Conservation (phyloP, 1,140 invertebrate species). For the Nasonia longicornis region DNA sequence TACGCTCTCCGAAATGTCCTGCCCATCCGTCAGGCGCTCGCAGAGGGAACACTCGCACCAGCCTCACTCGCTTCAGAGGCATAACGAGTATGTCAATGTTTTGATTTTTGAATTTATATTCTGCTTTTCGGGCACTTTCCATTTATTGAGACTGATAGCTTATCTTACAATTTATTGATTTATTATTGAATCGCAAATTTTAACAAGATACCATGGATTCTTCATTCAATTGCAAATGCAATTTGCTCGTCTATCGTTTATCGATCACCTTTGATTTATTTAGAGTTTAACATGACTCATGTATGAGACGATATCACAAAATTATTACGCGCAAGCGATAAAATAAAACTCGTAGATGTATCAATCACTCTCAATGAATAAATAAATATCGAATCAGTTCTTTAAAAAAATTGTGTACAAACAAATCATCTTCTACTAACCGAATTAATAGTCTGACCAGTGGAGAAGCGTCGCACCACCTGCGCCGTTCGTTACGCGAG, state of each 20-base stretch:
- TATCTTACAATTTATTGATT: neutral
- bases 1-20: constrained; percentile 56
- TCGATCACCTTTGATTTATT: too few relatives aligned
- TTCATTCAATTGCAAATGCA: too few relatives aligned
- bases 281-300: too few relatives aligned
- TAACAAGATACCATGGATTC: too few relatives aligned
- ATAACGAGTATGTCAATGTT: constrained; percentile 57
- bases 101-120: neutral
- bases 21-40: constrained; percentile 50
- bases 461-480: constrained; percentile 39
- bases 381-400: too few relatives aligned
- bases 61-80: constrained; percentile 60
- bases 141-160: too few relatives aligned
- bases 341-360: neutral
- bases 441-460: neutral
- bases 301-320: neutral
- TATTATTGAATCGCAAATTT: neutral
- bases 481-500: constrained; percentile 60
- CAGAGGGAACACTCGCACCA: constrained; percentile 60
- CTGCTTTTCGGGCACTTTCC: too few relatives aligned
- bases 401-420: neutral
- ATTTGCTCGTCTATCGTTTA: too few relatives aligned
- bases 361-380: too few relatives aligned
- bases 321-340: neutral
- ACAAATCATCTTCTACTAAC: neutral